A percentile compares a stretch with the other conserved stretches of the same genome.
phyloP scores from a whole-genome alignment of 2,888 invertebrate species.

The Glaucopsyche alexis region DNA sequence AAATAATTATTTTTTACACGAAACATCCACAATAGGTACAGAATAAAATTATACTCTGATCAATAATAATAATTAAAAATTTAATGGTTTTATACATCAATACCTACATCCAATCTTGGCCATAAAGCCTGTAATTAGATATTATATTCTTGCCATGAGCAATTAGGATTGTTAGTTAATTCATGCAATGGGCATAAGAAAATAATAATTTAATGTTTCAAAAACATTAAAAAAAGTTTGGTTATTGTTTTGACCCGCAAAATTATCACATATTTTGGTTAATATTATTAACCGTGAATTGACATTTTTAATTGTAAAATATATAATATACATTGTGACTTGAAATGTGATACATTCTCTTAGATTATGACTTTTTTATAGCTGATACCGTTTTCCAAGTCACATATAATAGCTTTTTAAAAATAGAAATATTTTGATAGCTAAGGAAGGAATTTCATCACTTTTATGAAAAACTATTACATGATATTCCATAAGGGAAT shows the following conservation, averaged over 20 bases:
- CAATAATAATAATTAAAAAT: too few species aligned
- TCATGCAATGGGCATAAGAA: too few species aligned
- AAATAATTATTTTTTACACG: background rate
- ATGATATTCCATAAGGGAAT: background rate
- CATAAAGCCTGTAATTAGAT: too few species aligned
- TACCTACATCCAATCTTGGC: too few species aligned
- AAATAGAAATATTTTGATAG: background rate
- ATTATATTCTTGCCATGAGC: too few species aligned
- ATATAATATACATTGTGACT: background rate
- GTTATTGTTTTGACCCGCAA: background rate
- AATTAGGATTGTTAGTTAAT: too few species aligned
- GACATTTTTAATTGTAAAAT: slow-evolving; percentile 15
- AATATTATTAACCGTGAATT: slow-evolving; percentile 24
- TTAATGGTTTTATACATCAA: too few species aligned
- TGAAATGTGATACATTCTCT: background rate
- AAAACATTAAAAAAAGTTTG: too few species aligned
- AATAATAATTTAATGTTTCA: too few species aligned
- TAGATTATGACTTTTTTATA: background rate
- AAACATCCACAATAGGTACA: background rate
- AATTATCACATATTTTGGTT: slow-evolving; percentile 21
- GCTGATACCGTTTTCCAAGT: background rate
- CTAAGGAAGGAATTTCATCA: too few species aligned
- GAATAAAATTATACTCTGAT: background rate
- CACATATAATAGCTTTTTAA: background rate
- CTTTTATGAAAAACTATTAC: background rate